These are phyloP conservation scores for Julus scandinavius DNA, from an alignment of 2,888 invertebrate species.

Conservation along the genomic window DNA sequence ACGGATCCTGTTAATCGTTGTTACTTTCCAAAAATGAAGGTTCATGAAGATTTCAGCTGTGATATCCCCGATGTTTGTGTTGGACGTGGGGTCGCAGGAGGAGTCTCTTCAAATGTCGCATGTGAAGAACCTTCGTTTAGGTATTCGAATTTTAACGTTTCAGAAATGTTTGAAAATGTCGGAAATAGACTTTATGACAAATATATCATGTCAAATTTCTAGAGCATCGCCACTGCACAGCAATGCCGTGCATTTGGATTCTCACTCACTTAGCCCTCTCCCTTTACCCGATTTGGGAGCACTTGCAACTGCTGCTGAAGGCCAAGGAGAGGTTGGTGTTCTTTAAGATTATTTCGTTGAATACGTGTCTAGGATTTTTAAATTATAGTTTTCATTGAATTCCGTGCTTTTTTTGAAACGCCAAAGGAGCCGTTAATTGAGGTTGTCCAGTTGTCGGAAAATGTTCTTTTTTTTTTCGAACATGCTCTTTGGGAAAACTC, in stretches of 20 bases:
- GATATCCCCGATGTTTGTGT: constrained; percentile 56
- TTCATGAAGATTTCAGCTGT: constrained; percentile 55
- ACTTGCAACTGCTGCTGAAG: constrained; percentile 54
- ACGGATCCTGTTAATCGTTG: background rate
- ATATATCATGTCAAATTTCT: background rate
- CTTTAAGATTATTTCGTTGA: background rate
- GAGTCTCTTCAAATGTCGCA: background rate
- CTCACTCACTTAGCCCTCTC: constrained; percentile 50
- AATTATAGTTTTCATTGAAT: background rate
- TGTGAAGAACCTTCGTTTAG: constrained; percentile 50
- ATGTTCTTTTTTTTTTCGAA: too few species aligned
- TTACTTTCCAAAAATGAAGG: constrained; percentile 26
- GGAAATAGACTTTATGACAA: background rate
- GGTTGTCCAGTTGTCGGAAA: background rate
- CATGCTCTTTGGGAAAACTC: too few species aligned
- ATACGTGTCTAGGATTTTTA: background rate
- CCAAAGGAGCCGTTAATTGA: background rate
- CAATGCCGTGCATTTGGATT: constrained; percentile 34
- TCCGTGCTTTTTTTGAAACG: background rate
- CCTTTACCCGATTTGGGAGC: constrained; percentile 53
- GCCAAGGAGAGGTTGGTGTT: constrained; percentile 50
- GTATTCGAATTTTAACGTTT: background rate
- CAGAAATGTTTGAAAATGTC: background rate
- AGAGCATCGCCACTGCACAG: constrained; percentile 48
- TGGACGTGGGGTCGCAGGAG: constrained; percentile 36